Base-by-base conservation (phyloP, 2,113 vertebrate genomes). In the Collichthys lucidus region DNA sequence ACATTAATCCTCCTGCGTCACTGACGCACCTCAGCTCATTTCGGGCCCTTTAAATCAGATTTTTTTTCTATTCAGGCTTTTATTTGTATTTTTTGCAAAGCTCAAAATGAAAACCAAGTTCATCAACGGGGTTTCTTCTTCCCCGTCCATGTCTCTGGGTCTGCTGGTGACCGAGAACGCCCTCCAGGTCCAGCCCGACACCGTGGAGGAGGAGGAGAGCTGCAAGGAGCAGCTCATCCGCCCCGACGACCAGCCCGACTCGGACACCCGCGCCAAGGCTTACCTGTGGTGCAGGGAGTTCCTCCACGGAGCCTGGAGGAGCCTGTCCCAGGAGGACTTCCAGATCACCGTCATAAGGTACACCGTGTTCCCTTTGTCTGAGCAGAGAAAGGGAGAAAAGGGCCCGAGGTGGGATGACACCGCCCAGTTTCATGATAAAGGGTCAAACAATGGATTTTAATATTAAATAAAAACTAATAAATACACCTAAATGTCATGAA, bases 231-330 rank as follows among this genome's bases (percentile, higher is more conserved):
- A 94, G 63, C 87, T 88, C 65, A 65, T 77, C 79, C 50, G 93
- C 55, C 63, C 62, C 6, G 97, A 97, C 6, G 97, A 97, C 40
- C 94, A 94, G 78, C 96, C 96, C 2, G 97, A 98, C 65, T 83
- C 67, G 74, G 96, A 97, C 17, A 98, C 96, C 17, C 95, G 92
- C 64, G 95, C 92, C 55, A 95, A 93, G 86, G 98, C 97, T 40
- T 97, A 92, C 76, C 91, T 96, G 50, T 99, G 98, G 97, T 98
- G 97, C 90, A 91, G 91, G 66, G 97, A 97, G 91, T 99, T 98
- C 84, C 96, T 99, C 74, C 96, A 97, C 9, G 97, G 97, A 52
- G 96, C 96, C 79, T 99, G 98, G 98, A 96, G 96, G 76, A 92
- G 82, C 52, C 86, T 99, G 68, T 91, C 86, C 19, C 97, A 97